Conservation (phyloP, 2,113 vertebrate genomes). For the Mus pahari region DNA sequence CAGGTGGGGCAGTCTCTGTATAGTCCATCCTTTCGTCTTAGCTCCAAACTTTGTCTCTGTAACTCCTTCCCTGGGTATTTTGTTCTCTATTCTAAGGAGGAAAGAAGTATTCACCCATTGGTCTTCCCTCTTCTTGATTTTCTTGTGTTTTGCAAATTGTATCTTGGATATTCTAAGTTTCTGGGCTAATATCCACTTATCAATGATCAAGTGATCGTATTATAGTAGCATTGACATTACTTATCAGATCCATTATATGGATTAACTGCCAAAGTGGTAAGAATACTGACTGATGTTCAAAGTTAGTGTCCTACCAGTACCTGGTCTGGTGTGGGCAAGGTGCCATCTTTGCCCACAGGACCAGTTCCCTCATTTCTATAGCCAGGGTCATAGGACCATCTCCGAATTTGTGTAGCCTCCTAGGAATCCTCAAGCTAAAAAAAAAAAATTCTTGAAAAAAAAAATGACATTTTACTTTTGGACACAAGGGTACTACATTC, state of each 20-base stretch:
- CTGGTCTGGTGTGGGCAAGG: background rate
- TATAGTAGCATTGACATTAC: background rate
- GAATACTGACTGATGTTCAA: background rate
- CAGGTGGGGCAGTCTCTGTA: too few species aligned
- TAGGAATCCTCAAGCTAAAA: conserved; percentile 10
- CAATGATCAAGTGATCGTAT: background rate
- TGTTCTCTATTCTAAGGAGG: too few species aligned
- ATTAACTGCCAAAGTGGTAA: background rate
- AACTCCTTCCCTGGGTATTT: too few species aligned
- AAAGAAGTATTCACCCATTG: too few species aligned
- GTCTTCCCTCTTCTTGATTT: too few species aligned
- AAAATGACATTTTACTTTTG: background rate
- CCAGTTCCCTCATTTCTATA: background rate
- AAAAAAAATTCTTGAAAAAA: background rate
- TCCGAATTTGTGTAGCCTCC: background rate
- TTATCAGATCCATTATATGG: background rate
- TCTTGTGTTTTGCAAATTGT: too few species aligned
- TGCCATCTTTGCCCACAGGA: background rate
- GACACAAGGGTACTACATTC: background rate
- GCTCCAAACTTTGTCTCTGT: too few species aligned
- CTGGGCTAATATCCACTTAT: too few species aligned
- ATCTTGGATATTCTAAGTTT: too few species aligned
- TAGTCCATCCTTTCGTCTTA: too few species aligned
- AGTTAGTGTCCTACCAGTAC: background rate
- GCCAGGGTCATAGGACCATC: background rate